phyloP scores from a whole-genome alignment of 2,113 vertebrate genomes.

The Chloroceryle aenea region DNA sequence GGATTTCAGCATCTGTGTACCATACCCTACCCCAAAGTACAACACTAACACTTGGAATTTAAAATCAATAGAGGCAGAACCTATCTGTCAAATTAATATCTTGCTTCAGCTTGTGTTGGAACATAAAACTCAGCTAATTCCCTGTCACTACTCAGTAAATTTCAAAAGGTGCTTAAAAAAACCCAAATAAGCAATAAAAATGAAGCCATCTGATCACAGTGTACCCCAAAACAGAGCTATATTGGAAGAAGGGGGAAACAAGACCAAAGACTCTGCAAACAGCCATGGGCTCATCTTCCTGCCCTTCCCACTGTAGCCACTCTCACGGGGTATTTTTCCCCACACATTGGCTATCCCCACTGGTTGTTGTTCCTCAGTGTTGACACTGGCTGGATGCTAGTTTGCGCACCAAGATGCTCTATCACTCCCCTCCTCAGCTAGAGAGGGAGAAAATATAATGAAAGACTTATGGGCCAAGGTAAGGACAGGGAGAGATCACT shows the following conservation, averaged over 20 bases:
- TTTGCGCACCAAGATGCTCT: not conserved
- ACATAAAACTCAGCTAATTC: not conserved
- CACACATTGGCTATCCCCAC: not conserved
- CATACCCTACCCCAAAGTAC: not conserved
- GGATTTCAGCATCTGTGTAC: not conserved
- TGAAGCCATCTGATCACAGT: not conserved
- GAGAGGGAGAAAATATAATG: not conserved
- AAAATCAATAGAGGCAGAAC: not conserved
- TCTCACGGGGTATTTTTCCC: not conserved
- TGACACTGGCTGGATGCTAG: not conserved
- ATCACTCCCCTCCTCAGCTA: not conserved
- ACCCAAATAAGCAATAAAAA: not conserved
- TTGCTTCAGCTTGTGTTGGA: not conserved
- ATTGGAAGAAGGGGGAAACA: not conserved
- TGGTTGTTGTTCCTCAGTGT: not conserved
- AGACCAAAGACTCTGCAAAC: not conserved
- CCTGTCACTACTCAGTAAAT: not conserved
- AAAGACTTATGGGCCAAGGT: not conserved
- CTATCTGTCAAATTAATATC: constrained; percentile 4
- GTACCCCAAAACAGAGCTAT: not conserved
- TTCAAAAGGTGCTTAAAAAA: not conserved
- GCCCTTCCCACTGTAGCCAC: rapidly evolving
- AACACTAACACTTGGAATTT: not conserved
- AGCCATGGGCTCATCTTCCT: not conserved
- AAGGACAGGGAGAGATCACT: not conserved